phyloP scores from a whole-genome alignment of 2,888 invertebrate genomes.

The Pseudanteris insignis region DNA sequence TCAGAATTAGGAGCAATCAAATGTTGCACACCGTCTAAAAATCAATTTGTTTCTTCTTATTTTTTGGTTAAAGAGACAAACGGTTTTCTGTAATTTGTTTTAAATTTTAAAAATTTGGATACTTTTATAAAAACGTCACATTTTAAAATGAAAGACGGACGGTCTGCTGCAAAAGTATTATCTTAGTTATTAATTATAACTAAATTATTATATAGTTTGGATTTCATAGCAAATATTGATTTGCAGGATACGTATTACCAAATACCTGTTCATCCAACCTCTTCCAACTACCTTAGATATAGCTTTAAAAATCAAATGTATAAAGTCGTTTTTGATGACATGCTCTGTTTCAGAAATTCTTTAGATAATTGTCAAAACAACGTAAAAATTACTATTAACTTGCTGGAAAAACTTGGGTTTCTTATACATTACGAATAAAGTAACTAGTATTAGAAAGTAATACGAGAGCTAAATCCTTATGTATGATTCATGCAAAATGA shows the following conservation, averaged over 20 bases:
- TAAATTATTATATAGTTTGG: not conserved
- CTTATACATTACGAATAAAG: too few relatives aligned
- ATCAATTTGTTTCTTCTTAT: slow-evolving; percentile 8
- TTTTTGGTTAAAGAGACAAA: slow-evolving; percentile 2
- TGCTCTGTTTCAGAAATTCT: too few relatives aligned
- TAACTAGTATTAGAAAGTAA: too few relatives aligned
- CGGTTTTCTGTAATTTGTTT: too few relatives aligned
- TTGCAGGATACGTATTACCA: slow-evolving; percentile 22
- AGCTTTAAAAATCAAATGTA: slow-evolving; percentile 26
- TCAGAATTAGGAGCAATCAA: slow-evolving; percentile 2
- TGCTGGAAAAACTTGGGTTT: too few relatives aligned
- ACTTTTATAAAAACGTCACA: slow-evolving; percentile 4
- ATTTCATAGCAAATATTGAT: slow-evolving; percentile 13
- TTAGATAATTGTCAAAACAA: too few relatives aligned
- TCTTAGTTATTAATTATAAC: too few relatives aligned
- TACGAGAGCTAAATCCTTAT: too few relatives aligned
- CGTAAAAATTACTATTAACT: too few relatives aligned
- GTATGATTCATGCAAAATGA: too few relatives aligned
- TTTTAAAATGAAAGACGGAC: slow-evolving; percentile 15
- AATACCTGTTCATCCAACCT: slow-evolving; percentile 13
- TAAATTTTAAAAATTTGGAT: too few relatives aligned
- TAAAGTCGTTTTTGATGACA: slow-evolving; percentile 40
- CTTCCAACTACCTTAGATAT: slow-evolving; percentile 33
- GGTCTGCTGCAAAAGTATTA: too few relatives aligned
- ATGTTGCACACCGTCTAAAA: not conserved